Percentiles rank a stretch among this genome's conserved stretches.
phyloP scores from a whole-genome alignment of 2,113 vertebrate species.

The Hyperopisus bebe region DNA sequence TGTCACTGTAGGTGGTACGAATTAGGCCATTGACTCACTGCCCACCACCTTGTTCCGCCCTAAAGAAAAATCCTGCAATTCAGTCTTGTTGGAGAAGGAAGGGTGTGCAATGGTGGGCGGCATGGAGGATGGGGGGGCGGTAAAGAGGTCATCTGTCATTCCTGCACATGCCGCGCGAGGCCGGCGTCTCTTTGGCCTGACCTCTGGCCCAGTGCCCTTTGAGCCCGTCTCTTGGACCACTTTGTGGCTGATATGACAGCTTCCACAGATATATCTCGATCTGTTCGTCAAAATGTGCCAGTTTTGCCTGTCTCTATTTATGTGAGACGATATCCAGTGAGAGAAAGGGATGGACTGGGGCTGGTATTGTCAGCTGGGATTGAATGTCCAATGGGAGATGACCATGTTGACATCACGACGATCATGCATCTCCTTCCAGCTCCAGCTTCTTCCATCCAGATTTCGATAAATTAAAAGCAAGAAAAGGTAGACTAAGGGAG shows the following conservation, averaged over 20 bases:
- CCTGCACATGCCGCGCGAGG: neutral
- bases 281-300: neutral
- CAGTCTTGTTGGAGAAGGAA: neutral
- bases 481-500: neutral
- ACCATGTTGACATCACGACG: neutral
- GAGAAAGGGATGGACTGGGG: neutral
- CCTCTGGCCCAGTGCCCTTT: neutral
- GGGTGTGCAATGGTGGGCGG: neutral
- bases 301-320: neutral
- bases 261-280: neutral
- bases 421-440: neutral
- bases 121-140: neutral
- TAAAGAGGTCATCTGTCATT: neutral
- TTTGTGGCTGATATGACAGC: neutral
- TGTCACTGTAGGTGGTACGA: neutral
- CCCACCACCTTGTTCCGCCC: neutral
- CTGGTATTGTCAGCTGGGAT: neutral
- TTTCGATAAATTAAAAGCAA: neutral
- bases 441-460: neutral
- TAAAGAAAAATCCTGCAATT: neutral
- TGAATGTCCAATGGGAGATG: neutral
- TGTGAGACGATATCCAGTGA: neutral
- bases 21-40: neutral
- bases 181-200: neutral
- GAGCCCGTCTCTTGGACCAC: neutral